Evolutionary conservation across 2,113 vertebrate species (phyloP).

Genomic region (Sylvietta virens): DNA sequence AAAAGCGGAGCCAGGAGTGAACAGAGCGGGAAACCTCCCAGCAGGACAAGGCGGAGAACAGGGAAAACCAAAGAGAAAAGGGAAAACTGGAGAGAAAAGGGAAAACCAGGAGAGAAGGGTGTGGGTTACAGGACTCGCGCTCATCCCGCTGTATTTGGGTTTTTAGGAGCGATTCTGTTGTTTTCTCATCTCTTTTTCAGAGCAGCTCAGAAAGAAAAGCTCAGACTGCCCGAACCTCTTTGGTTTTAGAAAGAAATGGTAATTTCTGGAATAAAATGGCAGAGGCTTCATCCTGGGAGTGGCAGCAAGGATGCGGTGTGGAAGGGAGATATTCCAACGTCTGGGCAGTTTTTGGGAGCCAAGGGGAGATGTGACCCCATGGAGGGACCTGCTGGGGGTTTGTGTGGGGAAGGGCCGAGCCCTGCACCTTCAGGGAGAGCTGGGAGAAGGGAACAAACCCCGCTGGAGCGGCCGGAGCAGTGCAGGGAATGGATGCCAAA

Average conservation of each 20-base stretch:
- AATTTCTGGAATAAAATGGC: not conserved
- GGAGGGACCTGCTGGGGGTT: not conserved
- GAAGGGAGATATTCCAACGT: not conserved
- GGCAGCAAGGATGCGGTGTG: not conserved
- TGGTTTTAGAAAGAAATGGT: not conserved
- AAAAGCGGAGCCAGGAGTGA: not conserved
- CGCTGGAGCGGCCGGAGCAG: not conserved
- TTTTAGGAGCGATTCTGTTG: not conserved
- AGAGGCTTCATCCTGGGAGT: not conserved
- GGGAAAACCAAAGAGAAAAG: not conserved
- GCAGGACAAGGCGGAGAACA: not conserved
- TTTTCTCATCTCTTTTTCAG: not conserved
- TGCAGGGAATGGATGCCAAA: no score
- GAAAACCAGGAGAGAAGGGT: not conserved
- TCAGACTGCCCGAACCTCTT: not conserved
- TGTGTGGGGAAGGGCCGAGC: accelerated
- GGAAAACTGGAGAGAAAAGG: not conserved
- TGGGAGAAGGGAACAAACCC: not conserved
- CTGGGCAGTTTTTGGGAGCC: not conserved
- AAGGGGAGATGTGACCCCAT: accelerated
- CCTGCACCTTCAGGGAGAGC: not conserved
- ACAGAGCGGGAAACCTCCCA: not conserved
- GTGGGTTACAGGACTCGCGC: accelerated
- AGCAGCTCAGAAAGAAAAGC: not conserved
- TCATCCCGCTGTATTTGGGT: not conserved